These are phyloP conservation scores for Shinisaurus crocodilurus DNA, from an alignment of 2,113 vertebrate genomes.

Conservation along the genomic window DNA sequence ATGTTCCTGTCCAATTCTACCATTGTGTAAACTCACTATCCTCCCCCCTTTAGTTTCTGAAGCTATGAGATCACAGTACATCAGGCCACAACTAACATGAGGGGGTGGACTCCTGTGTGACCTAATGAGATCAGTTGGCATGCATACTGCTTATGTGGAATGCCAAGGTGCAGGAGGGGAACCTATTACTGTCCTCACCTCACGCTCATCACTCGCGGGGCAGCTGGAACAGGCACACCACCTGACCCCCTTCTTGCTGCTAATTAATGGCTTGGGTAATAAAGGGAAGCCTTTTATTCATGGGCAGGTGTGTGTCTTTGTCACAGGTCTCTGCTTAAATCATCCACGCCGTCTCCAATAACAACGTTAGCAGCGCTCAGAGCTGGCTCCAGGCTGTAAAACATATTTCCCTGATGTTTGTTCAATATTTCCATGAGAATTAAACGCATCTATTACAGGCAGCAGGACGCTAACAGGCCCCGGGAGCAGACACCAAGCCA, in stretches of 20 bases:
- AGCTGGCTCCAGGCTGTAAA: slow-evolving; percentile 73
- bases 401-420: slow-evolving; percentile 80
- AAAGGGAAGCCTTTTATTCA: slow-evolving; percentile 71
- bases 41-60: rapidly evolving
- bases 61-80: neutral
- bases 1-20: rapidly evolving
- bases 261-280: slow-evolving; percentile 68
- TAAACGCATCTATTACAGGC: slow-evolving; percentile 77
- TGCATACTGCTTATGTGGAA: rapidly evolving
- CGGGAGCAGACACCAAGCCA: slow-evolving; percentile 53
- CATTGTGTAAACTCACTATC: neutral
- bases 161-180: neutral
- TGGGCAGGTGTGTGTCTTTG: slow-evolving; percentile 72
- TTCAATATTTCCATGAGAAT: slow-evolving; percentile 80
- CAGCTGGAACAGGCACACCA: slow-evolving; percentile 7
- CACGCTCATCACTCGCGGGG: neutral
- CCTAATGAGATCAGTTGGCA: neutral
- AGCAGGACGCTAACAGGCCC: slow-evolving; percentile 66
- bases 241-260: slow-evolving; percentile 36
- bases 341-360: slow-evolving; percentile 71
- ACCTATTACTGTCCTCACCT: neutral
- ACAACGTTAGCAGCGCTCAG: slow-evolving; percentile 73
- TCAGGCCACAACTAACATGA: neutral
- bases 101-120: neutral
- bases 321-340: slow-evolving; percentile 77